Conservation (phyloP, 2,888 invertebrate genomes). For the Tuberolachnus salignus region DNA sequence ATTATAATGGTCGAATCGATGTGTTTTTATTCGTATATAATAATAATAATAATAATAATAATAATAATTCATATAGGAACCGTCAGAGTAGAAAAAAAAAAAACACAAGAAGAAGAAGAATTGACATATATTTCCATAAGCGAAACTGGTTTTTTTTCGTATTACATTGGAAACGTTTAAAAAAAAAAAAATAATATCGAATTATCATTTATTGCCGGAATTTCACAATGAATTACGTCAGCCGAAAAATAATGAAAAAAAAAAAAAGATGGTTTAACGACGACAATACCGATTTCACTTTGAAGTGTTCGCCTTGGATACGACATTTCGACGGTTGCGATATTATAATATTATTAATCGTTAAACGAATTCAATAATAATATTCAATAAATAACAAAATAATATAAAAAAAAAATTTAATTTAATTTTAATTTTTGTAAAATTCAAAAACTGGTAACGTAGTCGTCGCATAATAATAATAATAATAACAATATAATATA, state of each 20-base stretch:
- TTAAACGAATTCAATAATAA: too few species aligned
- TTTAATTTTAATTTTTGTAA: too few species aligned
- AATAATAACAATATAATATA: too few species aligned
- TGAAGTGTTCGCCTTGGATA: constrained; percentile 39
- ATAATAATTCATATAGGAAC: background rate
- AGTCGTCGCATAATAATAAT: too few species aligned
- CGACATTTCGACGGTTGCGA: constrained; percentile 9
- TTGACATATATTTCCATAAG: constrained; percentile 28
- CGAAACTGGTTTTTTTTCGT: constrained; percentile 50
- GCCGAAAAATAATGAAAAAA: constrained; percentile 22
- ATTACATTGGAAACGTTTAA: constrained; percentile 24
- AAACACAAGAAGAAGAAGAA: too few species aligned
- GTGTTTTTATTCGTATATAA: background rate
- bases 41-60: too few species aligned
- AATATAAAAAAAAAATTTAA: too few species aligned
- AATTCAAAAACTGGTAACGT: too few species aligned
- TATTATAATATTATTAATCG: background rate
- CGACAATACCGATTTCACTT: constrained; percentile 25
- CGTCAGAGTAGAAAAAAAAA: background rate
- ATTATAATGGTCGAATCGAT: background rate
- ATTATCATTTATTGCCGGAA: constrained; percentile 20
- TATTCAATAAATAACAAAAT: too few species aligned
- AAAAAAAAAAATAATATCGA: background rate
- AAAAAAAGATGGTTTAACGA: constrained; percentile 8
- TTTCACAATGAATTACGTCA: constrained; percentile 47